Evolutionary conservation across 2,888 invertebrate species (phyloP).

Genomic region (Megalurothrips usitatus): DNA sequence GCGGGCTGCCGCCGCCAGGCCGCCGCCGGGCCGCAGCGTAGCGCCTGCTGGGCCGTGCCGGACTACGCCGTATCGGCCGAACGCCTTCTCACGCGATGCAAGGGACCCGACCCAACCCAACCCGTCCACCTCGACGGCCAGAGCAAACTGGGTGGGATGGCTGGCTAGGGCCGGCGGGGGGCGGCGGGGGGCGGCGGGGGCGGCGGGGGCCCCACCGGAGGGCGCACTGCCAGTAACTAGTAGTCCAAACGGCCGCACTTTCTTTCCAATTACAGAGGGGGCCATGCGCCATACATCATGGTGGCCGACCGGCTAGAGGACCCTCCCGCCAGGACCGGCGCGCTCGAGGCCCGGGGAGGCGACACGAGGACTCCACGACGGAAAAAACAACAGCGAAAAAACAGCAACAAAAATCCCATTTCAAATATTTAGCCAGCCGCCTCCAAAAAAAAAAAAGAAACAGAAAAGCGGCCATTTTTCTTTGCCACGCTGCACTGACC

Average conservation of each 20-base stretch:
- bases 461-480: too few species aligned
- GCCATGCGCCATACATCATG: not conserved
- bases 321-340: too few species aligned
- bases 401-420: too few species aligned
- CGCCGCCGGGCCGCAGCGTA: too few species aligned
- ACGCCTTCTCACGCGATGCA: conserved; percentile 24
- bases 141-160: not conserved
- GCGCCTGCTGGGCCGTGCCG: not conserved
- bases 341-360: too few species aligned
- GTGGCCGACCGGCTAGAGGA: not conserved
- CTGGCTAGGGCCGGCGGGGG: not conserved
- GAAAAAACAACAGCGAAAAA: too few species aligned
- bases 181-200: not conserved
- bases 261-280: not conserved
- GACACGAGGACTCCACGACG: not conserved
- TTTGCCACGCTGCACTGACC: too few species aligned
- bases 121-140: conserved; percentile 25
- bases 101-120: not conserved
- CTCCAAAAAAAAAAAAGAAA: too few species aligned
- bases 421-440: too few species aligned
- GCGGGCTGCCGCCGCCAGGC: conserved; percentile 2
- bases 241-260: not conserved
- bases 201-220: not conserved
- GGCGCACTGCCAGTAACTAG: not conserved
- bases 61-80: conserved; percentile 8